Base-by-base conservation (phyloP, 1,140 invertebrate species). In the Cylas formicarius region DNA sequence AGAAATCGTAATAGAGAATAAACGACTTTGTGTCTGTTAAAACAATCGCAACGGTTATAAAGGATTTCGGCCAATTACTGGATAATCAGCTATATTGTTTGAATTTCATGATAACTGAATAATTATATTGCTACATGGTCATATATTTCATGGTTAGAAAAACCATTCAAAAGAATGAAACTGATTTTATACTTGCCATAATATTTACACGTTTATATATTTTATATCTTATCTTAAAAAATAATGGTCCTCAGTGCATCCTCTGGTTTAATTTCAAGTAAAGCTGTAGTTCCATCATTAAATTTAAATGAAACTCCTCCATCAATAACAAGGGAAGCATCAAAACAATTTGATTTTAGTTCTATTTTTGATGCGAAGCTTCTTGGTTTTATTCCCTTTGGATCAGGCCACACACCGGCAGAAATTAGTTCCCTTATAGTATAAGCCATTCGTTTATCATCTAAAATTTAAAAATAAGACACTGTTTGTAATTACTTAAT, bases 281-380 rank as follows among this genome's bases (percentile, higher is more conserved):
- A 62, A 0, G 89, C 93, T 51, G 82, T 76, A 0, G 91, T 84
- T 2, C 95, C 95, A 63, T 95, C 90, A 68, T 97, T 97, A 67
- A 98, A 98, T 0, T 80, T 78, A 61, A 91, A 93, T 0, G 89
- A 91, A 6, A 95, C 81, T 37, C 91, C 90, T 13, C 95, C 95
- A 69, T 99, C 96, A n/a, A 99, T 80, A 0, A 97, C 94, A 8
- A 98, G 68, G 61, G 84, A 85, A 1, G 91, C 95, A 70, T 98
- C 91, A 48, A 85, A 86, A 72, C 95, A 98, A 40, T 90, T 77
- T 1, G 93, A 97, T 57, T 81, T 77, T 1, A 97, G 76, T 39
- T 76, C 74, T 14, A 97, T 75, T 23, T 75, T 78, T 22, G 69
- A 65, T 10, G 80, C 82, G 55, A 80, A 81, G 36, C 79, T 83